Base-by-base conservation (phyloP, 2,888 invertebrate species). In the Cosmorhoe ocellata region DNA sequence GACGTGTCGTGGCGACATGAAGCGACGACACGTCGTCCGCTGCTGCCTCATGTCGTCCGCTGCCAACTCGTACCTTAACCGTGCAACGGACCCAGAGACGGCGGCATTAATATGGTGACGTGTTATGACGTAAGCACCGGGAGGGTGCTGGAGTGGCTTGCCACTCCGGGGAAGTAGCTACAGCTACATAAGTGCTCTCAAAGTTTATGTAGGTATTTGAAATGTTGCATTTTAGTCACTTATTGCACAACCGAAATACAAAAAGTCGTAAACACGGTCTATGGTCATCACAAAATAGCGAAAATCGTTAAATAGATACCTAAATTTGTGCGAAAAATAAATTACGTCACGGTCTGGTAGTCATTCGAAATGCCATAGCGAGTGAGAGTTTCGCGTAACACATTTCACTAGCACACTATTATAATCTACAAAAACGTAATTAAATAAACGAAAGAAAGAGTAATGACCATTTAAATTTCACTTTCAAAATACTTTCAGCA, bases 361-460 rank as follows among this genome's bases (percentile, higher is more conserved):
- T 42, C 58, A 56, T 56, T 49, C 57, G 55, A 40, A 47, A 54
- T 56, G 55, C 37, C 46, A 61, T 24, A 6, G 24, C 49, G 34
- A 54, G 69, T 67, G 68, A 63, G 61, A 62, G 63, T 63, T 58
- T 40, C 40, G 62, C 56, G 47, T 60, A 62, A 64, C 51, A 69
- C 52, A 63, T 64, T 72, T 67, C 67, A 63, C 64, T 62, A 47
- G 26, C 40, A 38, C 47, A 47, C 42, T 39, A 61, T 58, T 45
- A 26, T 59, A 63, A 65, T 67, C 57, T 54, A 57, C 50, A 49
- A 30, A 53, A 48, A 37, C 11, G 30, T 27, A 43, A 46, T 54
- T 51, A 37, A 44, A 43, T 46, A 49, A n/a, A 51, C 37, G 36
- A 49, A 51, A 45, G 47, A 43, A 39, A 46, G 27, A 28, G 13